A percentile compares a stretch with the other conserved stretches of the same genome.
phyloP scores from a whole-genome alignment of 1,140 invertebrate species.

The Drepana arcuata region DNA sequence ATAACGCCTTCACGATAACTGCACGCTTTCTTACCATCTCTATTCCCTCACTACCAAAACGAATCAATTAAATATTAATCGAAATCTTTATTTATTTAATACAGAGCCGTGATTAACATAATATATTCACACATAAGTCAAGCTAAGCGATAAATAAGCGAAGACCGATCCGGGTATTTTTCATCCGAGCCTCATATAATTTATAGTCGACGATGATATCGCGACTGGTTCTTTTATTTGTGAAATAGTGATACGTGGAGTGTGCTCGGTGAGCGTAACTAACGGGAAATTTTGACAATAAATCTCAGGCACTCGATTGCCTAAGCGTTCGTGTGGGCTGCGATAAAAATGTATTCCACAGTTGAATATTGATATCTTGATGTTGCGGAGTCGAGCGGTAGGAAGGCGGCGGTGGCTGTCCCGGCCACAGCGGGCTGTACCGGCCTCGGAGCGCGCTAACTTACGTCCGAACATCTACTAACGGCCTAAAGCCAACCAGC shows the following conservation, averaged over 20 bases:
- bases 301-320: conserved; percentile 67
- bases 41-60: conserved; percentile 14
- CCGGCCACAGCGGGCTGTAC: too few relatives aligned
- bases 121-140: conserved; percentile 56
- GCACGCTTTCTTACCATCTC: conserved; percentile 10
- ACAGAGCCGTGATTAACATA: conserved; percentile 41
- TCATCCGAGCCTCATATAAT: conserved; percentile 66
- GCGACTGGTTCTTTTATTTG: conserved; percentile 70
- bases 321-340: conserved; percentile 66
- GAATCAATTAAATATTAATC: conserved; percentile 49
- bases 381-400: conserved; percentile 42
- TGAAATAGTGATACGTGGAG: conserved; percentile 69
- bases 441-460: conserved; percentile 30
- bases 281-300: conserved; percentile 71
- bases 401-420: conserved; percentile 23
- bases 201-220: conserved; percentile 70
- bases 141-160: conserved; percentile 66
- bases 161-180: conserved; percentile 64
- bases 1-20: conserved; percentile 18
- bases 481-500: conserved; percentile 53
- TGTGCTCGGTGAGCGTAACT: conserved; percentile 67
- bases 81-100: conserved; percentile 43
- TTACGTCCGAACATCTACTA: conserved; percentile 11
- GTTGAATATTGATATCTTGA: conserved; percentile 63
- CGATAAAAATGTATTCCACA: conserved; percentile 64